Percentiles rank a stretch among this genome's conserved stretches.
These are phyloP conservation scores for Patella pellucida DNA, from an alignment of 2,888 invertebrate genomes.

Conservation along the genomic window DNA sequence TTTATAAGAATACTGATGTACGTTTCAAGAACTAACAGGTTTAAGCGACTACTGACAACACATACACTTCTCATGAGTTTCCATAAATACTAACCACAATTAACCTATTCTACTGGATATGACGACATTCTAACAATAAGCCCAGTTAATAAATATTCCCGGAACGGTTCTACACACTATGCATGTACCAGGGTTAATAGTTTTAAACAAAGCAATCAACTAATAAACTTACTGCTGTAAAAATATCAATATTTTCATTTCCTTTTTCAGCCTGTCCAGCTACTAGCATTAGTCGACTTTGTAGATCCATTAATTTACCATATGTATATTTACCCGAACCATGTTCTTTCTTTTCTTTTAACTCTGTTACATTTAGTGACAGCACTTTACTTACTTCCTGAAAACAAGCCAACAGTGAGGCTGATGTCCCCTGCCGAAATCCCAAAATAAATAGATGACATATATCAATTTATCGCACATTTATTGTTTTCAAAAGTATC, in stretches of 20 bases:
- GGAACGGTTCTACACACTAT: no score
- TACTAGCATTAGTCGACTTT: slow-evolving; percentile 65
- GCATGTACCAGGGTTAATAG: neutral
- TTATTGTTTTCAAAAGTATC: no score
- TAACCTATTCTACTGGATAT: neutral
- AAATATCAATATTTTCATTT: slow-evolving; percentile 55
- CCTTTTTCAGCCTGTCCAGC: slow-evolving; percentile 63
- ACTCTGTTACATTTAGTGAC: slow-evolving; percentile 39
- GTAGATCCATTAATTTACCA: slow-evolving; percentile 58
- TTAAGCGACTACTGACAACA: neutral
- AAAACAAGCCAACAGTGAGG: no score
- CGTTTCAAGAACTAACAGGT: neutral
- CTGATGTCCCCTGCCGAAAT: no score
- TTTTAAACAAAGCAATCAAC: neutral
- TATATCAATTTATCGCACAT: no score
- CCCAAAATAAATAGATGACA: no score
- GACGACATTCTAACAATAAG: no score
- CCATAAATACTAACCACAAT: no score
- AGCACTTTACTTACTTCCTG: slow-evolving; percentile 45
- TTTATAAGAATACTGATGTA: no score
- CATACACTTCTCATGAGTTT: no score
- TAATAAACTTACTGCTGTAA: slow-evolving; percentile 46
- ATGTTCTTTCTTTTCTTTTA: slow-evolving; percentile 21
- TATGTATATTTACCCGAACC: slow-evolving; percentile 39
- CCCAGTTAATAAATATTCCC: no score